Base-by-base conservation (phyloP, 2,797 vertebrate genomes). In the Anableps anableps region DNA sequence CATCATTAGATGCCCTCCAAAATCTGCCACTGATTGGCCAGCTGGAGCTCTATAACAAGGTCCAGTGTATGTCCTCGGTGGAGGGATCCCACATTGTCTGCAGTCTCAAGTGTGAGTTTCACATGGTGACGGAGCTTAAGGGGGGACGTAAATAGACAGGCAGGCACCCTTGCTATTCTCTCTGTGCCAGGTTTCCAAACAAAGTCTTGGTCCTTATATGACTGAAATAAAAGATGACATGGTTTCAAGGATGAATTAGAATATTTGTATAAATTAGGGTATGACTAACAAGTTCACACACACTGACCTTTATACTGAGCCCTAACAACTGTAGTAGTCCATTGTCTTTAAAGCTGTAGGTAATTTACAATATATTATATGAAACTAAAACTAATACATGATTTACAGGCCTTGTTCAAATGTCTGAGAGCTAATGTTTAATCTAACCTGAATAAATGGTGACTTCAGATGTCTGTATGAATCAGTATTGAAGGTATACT, bases 11-110 rank as follows among this genome's bases (percentile, higher is more conserved):
- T 36, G 78, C 85, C 74, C 41, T 86, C 81, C 66, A 79, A 83
- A 93, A 91, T 83, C 90, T 79, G 89, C 38, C 76, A n/a, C 78
- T 86, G 88, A 93, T 91, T 92, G 91, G 90, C 84, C 75, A 71
- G 79, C 75, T 58, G 45, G 73, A 26, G 5, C 82, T 48, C 89
- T 92, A n/a, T 45, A 91, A 94, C 88, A 85, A 83, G 85, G 75
- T 51, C 53, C 81, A 83, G 86, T 72, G 88, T 94, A 87, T 92
- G 86, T 92, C 88, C 86, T 85, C 83, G 0, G 75, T 41, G 48
- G 81, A 91, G 89, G 89, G 86, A 84, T 85, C 88, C 90, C 87
- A 85, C 88, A 93, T 94, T 94, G 93, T 94, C 88, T 87, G 85
- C 72, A 60, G 85, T 92, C 92, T 87, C 87, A 94, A 93, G 91